These are phyloP conservation scores for Macropodus opercularis DNA, from an alignment of 2,797 vertebrate species.

Conservation along the genomic window DNA sequence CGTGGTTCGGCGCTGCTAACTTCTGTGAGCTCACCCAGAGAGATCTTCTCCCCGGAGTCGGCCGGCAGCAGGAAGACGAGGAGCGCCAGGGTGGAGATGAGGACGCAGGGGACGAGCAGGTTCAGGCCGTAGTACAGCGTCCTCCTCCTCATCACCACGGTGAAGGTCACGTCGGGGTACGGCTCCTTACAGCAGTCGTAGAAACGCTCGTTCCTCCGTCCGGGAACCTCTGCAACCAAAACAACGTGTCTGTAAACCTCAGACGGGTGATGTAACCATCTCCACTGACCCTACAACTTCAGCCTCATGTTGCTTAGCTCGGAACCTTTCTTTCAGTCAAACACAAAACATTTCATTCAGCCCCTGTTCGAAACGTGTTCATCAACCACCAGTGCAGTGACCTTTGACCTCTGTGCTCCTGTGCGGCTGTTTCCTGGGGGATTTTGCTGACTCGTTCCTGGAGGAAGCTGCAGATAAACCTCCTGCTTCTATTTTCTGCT, in stretches of 20 bases:
- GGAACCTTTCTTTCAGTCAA: no score
- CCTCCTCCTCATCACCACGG: conserved; percentile 91
- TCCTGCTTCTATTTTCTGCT: background rate
- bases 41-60: no score
- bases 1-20: no score
- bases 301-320: no score
- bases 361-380: background rate
- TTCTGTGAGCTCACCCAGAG: conserved; percentile 91
- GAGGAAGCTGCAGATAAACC: background rate
- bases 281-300: no score
- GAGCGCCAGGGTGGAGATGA: conserved; percentile 93
- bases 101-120: conserved; percentile 92
- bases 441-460: conserved; percentile 6
- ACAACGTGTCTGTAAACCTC: no score
- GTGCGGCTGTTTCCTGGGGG: no score
- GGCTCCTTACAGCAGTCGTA: conserved; percentile 94
- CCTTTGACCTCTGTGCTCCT: no score
- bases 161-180: conserved; percentile 92
- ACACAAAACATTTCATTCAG: background rate
- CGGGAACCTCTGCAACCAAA: conserved; percentile 82
- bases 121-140: conserved; percentile 94
- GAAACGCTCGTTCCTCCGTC: conserved; percentile 83
- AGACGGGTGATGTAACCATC: no score
- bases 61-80: conserved; percentile 94
- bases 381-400: no score